Evolutionary conservation across 92 coral and sea anemone species (phyloP).

Genomic region (Hydrozoanthus gracilis): DNA sequence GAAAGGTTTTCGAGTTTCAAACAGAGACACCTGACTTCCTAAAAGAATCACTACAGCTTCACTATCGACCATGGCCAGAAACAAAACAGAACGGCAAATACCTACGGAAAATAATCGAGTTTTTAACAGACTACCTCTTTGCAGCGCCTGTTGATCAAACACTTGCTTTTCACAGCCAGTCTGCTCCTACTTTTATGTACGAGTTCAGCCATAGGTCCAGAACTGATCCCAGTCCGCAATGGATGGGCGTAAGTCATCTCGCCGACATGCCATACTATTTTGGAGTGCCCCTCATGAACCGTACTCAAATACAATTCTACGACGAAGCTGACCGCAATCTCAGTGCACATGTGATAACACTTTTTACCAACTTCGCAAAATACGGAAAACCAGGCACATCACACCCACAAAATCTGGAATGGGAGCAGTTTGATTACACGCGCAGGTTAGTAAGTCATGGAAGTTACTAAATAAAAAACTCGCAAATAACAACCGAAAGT

Average conservation of each 20-base stretch:
- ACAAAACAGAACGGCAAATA: conserved; percentile 30
- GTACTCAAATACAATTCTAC: neutral
- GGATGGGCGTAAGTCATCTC: conserved; percentile 22
- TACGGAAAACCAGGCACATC: conserved; percentile 16
- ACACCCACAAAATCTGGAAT: neutral
- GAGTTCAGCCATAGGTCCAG: conserved; percentile 45
- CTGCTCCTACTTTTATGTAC: conserved; percentile 56
- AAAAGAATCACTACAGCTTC: conserved; percentile 40
- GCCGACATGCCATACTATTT: conserved; percentile 11
- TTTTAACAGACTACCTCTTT: conserved; percentile 40
- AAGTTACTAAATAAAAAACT: neutral
- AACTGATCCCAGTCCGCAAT: neutral
- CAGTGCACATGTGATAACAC: conserved; percentile 43
- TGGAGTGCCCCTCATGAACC: conserved; percentile 30
- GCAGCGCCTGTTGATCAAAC: conserved; percentile 50
- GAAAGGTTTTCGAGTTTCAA: neutral
- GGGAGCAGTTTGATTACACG: neutral
- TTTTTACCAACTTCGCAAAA: conserved; percentile 59
- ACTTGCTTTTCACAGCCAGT: conserved; percentile 48
- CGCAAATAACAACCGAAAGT: too few species aligned
- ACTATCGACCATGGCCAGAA: conserved; percentile 67
- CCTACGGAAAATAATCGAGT: conserved; percentile 41
- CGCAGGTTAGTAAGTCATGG: neutral
- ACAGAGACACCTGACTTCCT: neutral
- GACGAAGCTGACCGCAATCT: conserved; percentile 49